Conservation (phyloP, 2,797 vertebrate genomes). For the Enteromius trimaculatus region DNA sequence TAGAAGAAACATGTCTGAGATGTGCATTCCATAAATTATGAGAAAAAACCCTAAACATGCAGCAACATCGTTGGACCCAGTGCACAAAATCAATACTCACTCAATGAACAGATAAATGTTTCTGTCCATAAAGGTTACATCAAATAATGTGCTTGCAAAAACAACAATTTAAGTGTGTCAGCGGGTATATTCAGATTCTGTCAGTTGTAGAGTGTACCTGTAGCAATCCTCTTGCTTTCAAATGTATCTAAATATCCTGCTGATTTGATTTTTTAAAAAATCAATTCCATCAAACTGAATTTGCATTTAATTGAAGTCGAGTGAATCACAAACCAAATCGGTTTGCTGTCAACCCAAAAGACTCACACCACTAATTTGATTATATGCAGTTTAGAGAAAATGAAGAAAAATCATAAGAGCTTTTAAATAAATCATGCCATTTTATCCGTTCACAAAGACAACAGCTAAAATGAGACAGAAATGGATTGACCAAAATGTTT, state of each 20-base stretch:
- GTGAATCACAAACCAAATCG: background rate
- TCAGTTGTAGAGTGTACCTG: background rate
- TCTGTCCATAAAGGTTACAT: background rate
- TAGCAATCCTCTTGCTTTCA: background rate
- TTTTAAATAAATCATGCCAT: constrained; percentile 20
- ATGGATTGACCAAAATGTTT: background rate
- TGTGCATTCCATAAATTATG: background rate
- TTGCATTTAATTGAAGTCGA: background rate
- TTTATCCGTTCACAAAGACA: background rate
- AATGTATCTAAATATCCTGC: background rate
- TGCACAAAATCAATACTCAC: background rate
- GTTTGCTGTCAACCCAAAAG: background rate
- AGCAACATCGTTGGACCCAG: background rate
- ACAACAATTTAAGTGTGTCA: background rate
- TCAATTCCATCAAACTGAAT: background rate
- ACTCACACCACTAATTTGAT: background rate
- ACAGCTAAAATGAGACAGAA: background rate
- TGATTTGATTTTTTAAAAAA: too few relatives aligned
- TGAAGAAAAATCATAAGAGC: background rate
- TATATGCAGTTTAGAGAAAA: background rate
- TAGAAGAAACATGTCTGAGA: constrained; percentile 5
- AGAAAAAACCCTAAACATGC: background rate
- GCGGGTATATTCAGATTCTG: background rate
- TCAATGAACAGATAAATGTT: background rate
- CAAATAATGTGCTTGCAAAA: background rate